Base-by-base conservation (phyloP, 2,797 vertebrate genomes). In the Eidolon dupreanum region DNA sequence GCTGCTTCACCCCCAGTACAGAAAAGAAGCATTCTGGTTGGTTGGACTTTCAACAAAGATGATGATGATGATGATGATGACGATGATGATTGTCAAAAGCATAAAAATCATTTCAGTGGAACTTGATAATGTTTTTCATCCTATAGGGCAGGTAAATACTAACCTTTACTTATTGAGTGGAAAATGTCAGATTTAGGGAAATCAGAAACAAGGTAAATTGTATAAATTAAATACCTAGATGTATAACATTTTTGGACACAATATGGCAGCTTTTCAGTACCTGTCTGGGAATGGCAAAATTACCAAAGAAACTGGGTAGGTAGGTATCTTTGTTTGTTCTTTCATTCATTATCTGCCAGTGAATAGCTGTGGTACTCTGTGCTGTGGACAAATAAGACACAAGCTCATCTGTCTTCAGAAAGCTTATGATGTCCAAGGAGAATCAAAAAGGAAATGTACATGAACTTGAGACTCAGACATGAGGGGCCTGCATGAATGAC, bases 1-100 rank as follows among this genome's bases (percentile, higher is more conserved):
- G 85, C 89, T 95, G 85, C 82, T 95, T 97, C 95, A 46, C n/a
- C 53, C 20, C 68, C 90, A 90, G 85, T 41, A 88, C 96, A 88
- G 51, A 88, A 95, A 96, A 96, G 95, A 91, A 96, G 86, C 63
- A 97, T 97, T 81, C 78, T 97, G 49, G 49, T 16, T 83, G 87
- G 93, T 87, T 97, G 96, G 65, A 92, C 90, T 97, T 98, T 83
- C 89, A 91, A 93, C 98, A 97, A 43, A 96, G 96, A 94, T 96
- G 96, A 86, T 94, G 88, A 88, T 97, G 43, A 43, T 43, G 43
- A 43, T 43, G 43, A 43, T 43, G 43, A 43, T 43, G 43, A 43
- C 9, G 43, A 43, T 4, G n/a, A 3, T 33, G 16, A 96, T 46
- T 98, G 83, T 97, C 61, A 75, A 55, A 98, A 97, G 88, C 89